Conservation (phyloP, 2,113 vertebrate species). For the Miniopterus natalensis region DNA sequence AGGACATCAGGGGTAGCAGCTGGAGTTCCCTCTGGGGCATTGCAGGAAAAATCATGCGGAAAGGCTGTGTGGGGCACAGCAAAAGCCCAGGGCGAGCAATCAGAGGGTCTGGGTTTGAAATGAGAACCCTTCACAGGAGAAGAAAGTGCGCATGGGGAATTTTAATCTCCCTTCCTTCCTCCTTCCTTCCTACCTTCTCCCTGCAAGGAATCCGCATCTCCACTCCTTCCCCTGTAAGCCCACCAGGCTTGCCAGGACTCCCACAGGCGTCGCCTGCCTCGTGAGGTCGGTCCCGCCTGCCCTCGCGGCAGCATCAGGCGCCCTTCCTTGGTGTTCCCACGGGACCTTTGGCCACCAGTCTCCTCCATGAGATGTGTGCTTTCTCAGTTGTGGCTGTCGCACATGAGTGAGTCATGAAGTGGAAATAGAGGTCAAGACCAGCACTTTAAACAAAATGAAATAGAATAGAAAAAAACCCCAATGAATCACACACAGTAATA, state of each 20-base stretch:
- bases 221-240: background rate
- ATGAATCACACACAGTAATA: background rate
- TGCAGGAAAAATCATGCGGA: background rate
- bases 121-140: background rate
- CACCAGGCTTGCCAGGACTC: background rate
- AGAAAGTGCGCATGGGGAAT: background rate
- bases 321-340: fast-evolving
- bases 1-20: background rate
- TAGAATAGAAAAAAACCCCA: background rate
- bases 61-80: background rate
- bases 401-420: background rate
- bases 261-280: background rate
- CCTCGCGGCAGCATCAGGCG: background rate
- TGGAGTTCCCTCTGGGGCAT: background rate
- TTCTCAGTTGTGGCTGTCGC: background rate
- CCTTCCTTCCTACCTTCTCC: background rate
- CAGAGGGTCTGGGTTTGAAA: background rate
- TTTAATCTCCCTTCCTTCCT: background rate
- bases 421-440: background rate
- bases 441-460: background rate
- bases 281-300: background rate
- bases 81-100: background rate
- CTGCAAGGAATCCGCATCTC: background rate
- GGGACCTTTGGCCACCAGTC: background rate
- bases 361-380: background rate